Evolutionary conservation across 2,888 invertebrate genomes (phyloP).

Genomic region (Epistrophe eligans): DNA sequence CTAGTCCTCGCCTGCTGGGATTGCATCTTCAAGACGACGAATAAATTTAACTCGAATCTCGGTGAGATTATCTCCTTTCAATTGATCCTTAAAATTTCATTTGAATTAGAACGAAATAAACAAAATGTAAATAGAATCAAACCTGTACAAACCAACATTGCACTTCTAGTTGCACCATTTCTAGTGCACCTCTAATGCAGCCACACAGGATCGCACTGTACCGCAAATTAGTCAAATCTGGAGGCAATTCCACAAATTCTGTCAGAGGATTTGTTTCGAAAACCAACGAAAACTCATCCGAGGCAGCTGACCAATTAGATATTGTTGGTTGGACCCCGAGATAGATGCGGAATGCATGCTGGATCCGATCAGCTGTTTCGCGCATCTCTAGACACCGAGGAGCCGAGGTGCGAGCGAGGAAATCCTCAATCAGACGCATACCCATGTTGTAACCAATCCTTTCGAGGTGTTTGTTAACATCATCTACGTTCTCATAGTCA

Average conservation of each 20-base stretch:
- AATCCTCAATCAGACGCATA: constrained; percentile 98
- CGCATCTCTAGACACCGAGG: constrained; percentile 97
- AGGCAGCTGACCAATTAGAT: constrained; percentile 96
- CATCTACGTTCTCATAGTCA: constrained; percentile 98
- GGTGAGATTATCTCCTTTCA: constrained; percentile 96
- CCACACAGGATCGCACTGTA: constrained; percentile 98
- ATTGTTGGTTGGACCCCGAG: constrained; percentile 96
- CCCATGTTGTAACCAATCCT: constrained; percentile 99
- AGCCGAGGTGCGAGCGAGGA: constrained; percentile 94
- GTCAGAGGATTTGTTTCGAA: constrained; percentile 98
- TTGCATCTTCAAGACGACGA: constrained; percentile 97
- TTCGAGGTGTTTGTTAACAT: constrained; percentile 98
- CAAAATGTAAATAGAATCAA: constrained; percentile 53
- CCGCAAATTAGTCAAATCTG: constrained; percentile 91
- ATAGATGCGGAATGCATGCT: constrained; percentile 91
- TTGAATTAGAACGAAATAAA: constrained; percentile 2
- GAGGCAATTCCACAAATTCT: constrained; percentile 98
- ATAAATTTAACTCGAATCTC: constrained; percentile 98
- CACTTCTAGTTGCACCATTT: constrained; percentile 99
- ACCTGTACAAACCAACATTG: constrained; percentile 95
- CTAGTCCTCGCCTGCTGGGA: constrained; percentile 99
- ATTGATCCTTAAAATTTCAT: constrained; percentile 89
- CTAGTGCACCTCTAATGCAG: constrained; percentile 95
- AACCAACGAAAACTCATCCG: constrained; percentile 98
- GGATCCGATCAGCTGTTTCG: constrained; percentile 98